These are phyloP conservation scores for Lophura nycthemera DNA, from an alignment of 2,113 vertebrate species.

Conservation along the genomic window DNA sequence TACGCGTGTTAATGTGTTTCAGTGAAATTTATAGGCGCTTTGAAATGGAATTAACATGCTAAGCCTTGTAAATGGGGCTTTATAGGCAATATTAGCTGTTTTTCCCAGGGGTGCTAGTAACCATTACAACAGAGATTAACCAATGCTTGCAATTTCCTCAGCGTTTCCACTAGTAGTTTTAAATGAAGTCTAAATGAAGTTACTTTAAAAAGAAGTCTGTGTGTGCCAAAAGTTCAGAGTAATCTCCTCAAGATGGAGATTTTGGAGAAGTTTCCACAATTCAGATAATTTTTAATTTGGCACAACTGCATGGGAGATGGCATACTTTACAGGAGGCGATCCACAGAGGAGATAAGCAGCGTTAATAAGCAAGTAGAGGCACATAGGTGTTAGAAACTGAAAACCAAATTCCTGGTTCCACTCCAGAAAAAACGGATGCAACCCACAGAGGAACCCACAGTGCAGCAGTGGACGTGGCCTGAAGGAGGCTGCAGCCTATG, in stretches of 20 bases:
- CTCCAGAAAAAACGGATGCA: background rate
- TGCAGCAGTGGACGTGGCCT: background rate
- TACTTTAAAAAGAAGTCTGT: background rate
- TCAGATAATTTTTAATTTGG: background rate
- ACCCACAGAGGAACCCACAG: background rate
- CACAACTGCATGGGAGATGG: background rate
- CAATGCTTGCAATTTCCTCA: background rate
- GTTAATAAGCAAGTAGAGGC: background rate
- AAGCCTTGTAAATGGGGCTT: background rate
- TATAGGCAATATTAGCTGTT: background rate
- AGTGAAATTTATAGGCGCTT: background rate
- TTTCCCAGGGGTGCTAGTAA: background rate
- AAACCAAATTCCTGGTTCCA: background rate
- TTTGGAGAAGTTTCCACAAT: background rate
- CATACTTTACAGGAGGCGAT: background rate
- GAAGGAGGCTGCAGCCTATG: background rate
- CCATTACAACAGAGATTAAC: background rate
- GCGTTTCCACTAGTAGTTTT: background rate
- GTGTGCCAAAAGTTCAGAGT: background rate
- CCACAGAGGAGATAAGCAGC: background rate
- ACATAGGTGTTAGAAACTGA: background rate
- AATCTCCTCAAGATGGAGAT: background rate
- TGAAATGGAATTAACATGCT: background rate
- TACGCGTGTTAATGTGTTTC: rapidly evolving
- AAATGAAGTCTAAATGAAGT: background rate